Evolutionary conservation across 2,113 vertebrate species (phyloP).

Genomic region (Spea bombifrons): DNA sequence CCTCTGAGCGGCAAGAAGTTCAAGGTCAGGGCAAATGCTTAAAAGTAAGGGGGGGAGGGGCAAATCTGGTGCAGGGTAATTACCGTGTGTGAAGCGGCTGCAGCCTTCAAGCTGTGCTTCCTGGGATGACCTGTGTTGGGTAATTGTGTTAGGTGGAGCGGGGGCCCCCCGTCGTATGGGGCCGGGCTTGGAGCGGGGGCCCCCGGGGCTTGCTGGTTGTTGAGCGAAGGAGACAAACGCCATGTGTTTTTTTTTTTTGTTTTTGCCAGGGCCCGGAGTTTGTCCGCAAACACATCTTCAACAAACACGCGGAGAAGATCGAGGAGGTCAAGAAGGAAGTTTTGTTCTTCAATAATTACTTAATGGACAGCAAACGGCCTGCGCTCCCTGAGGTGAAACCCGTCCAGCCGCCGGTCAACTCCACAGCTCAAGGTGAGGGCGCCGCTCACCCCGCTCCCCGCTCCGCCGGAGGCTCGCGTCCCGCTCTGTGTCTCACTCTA

Average conservation of each 20-base stretch:
- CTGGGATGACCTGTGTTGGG: no score
- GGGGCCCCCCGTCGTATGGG: no score
- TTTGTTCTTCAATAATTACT: slow-evolving; percentile 86
- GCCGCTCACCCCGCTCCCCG: background rate
- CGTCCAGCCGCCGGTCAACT: slow-evolving; percentile 69
- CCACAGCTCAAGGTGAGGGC: slow-evolving; percentile 73
- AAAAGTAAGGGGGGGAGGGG: background rate
- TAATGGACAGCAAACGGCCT: slow-evolving; percentile 85
- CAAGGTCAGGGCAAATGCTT: slow-evolving; percentile 67
- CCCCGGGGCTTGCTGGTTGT: no score
- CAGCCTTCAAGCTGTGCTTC: no score
- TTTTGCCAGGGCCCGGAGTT: slow-evolving; percentile 82
- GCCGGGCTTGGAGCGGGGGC: no score
- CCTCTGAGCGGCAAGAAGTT: slow-evolving; percentile 94
- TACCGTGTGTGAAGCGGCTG: no score
- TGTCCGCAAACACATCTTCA: slow-evolving; percentile 89
- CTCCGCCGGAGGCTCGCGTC: background rate
- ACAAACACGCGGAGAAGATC: slow-evolving; percentile 89
- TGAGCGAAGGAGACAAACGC: no score
- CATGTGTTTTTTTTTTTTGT: background rate
- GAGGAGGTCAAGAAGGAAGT: slow-evolving; percentile 92
- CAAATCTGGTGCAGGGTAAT: background rate
- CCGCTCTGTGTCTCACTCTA: no score
- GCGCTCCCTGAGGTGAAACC: slow-evolving; percentile 84
- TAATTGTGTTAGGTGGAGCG: no score